phyloP scores from a whole-genome alignment of 2,113 vertebrate species.

The Sapajus apella region DNA sequence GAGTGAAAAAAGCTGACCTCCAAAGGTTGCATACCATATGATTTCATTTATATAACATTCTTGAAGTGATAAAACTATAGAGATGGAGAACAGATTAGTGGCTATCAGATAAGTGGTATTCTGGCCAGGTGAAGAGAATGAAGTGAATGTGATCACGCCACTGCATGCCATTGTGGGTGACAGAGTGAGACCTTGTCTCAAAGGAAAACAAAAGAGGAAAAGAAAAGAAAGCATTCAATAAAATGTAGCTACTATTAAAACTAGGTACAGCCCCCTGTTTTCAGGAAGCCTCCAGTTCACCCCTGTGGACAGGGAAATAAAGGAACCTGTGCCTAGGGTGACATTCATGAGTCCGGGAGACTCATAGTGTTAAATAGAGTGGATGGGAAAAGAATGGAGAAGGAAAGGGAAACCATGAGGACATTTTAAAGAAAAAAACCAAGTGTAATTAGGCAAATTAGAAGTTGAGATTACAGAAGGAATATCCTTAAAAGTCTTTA shows the following conservation, averaged over 20 bases:
- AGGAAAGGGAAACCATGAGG: not conserved
- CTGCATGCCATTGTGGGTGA: too few species aligned
- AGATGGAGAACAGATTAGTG: not conserved
- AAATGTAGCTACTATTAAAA: slow-evolving; percentile 24
- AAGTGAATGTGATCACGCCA: not conserved
- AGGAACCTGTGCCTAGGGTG: not conserved
- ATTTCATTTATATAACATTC: not conserved
- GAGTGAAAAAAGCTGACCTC: not conserved
- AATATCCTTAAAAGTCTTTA: not conserved
- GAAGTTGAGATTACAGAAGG: not conserved
- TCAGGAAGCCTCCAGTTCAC: not conserved
- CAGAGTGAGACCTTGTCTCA: too few species aligned
- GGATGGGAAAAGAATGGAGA: not conserved
- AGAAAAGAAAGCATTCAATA: not conserved
- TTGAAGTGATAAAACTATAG: not conserved
- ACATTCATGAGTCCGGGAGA: not conserved
- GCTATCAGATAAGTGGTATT: not conserved
- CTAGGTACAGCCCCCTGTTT: not conserved
- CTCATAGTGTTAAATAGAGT: not conserved
- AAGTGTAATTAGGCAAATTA: slow-evolving; percentile 5
- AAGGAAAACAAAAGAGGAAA: not conserved
- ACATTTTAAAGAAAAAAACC: not conserved
- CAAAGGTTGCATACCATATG: not conserved
- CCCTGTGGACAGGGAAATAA: not conserved
- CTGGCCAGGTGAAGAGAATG: not conserved